Base-by-base conservation (phyloP, 2,888 invertebrate genomes). In the Diaperis boleti region DNA sequence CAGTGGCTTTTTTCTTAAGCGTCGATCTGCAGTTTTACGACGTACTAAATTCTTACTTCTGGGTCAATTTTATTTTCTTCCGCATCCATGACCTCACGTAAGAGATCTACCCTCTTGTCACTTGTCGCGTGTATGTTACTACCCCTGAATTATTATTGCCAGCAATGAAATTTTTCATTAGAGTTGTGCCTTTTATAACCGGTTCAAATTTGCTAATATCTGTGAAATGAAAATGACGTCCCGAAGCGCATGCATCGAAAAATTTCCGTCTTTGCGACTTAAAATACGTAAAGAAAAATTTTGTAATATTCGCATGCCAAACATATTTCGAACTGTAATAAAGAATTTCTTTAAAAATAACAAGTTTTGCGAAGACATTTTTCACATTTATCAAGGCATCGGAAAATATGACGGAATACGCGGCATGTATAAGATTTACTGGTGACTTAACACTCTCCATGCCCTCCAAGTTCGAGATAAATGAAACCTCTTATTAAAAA, bases 11-110 rank as follows among this genome's bases (percentile, higher is more conserved):
- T 72, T 74, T 67, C 65, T 67, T 69, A 67, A 69, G 68, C 71
- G 67, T 66, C 73, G 70, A 74, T 73, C 71, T 72, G 68, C 70
- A 72, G 70, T 76, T 77, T 77, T 75, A 77, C 75, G 77, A 77
- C 72, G 72, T 68, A 72, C 73, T 76, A 74, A 75, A 74, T 70
- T 73, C 64, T 67, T 66, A 70, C 68, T 68, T 71, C 71, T 65
- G 59, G 63, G 69, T 71, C 62, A 64, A 72, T 73, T 73, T 73
- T 73, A 72, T 72, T 74, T 71, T 68, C 70, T 75, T 74, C 72
- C 74, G 72, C 73, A 71, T 72, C 74, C 74, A 69, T 72, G 74
- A 74, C 75, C 75, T 72, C 73, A 73, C 73, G 72, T 74, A 72
- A 75, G 68, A 64, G 62, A 20, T 64, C 55, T 64, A 63, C 65